Base-by-base conservation (phyloP, 1,140 invertebrate species). In the Pseudomyrmex flavicornis region DNA sequence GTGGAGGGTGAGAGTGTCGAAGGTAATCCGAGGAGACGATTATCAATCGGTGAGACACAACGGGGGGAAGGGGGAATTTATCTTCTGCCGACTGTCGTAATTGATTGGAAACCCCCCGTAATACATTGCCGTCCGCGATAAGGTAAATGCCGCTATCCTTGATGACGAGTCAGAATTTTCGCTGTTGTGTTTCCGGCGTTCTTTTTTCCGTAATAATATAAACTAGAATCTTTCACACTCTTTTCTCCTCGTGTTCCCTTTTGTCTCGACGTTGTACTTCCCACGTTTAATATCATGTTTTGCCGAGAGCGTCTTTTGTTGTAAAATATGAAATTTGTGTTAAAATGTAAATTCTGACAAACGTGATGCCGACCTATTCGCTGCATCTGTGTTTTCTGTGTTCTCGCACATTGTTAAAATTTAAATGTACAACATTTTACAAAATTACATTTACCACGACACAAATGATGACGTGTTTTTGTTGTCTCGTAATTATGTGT, bases 81-180 rank as follows among this genome's bases (percentile, higher is more conserved):
- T 80, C 76, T 48, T 79, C 65, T 26, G 58, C 54, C 54, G 54
- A n/a, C 15, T 66, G 12, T 80, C 54, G 65, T 72, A 80, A 80
- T 72, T 80, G 76, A 80, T 80, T 80, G 66, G 54, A 80, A 80
- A 35, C 70, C 22, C 54, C 44, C 66, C 44, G 52, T 59, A 56
- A 80, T 79, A 72, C 46, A 72, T 35, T 44, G 12, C 17, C 44
- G 12, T 15, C 15, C 22, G 44, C 46, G 54, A 80, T 70, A 70
- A 46, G 20, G 15, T 46, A 48, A 70, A 50, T 48, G 15, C 20
- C 15, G 20, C 20, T 70, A 59, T 50, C n/a, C 35, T 35, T 35
- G 35, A 35, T 17, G 66, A 20, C 66, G 44, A 70, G 9, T 22
- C 54, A 22, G 44, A 13, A 35, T 46, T 69, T 63, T 15, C 15